Evolutionary conservation across 2,888 invertebrate genomes (phyloP), one percentile per base, ranked within the genome.

Genomic region (Apamea sordens): DNA sequence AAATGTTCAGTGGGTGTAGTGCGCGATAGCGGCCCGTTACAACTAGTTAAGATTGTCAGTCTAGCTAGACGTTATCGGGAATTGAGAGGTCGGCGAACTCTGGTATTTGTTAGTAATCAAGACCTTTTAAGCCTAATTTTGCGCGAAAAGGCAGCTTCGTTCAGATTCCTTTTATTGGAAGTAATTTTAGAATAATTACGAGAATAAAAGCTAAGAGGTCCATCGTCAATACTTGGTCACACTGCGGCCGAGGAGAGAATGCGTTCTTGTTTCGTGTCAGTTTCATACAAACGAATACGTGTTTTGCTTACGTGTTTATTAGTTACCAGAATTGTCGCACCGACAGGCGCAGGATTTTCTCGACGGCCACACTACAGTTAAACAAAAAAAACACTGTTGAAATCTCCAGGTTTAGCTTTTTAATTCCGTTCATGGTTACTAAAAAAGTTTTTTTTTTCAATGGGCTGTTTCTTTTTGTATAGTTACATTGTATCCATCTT

Each of bases 1-100:
- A 77, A 88, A 74, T 84, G 87, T 79, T 88, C 88, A 88, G 44
- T 84, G 84, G 73, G 74, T 77, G 72, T 78, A 82, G 80, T 61
- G 28, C 64, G 64, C 81, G 87, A 86, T 87, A 87, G 78, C 28
- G 76, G 59, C 72, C 84, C 47, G 79, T 75, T 70, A 86, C 87
- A 75, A 77, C 86, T 59, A 75, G 87, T 85, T 85, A 75, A 85
- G 85, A 85, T 80, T 74, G 77, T 80, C 79, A 72, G 78, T 77
- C 56, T 67, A 65, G 21, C 61, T 50, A 68, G 77, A 81, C 85
- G 63, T 63, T 84, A 87, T 87, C 88, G 64, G 61, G 24, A 76
- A 83, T 71, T 53, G 44, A 68, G 71, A 68, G 85, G 79, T 68
- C 89, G 44, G 56, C n/a, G 85, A 87, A 76, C 88, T 76, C 71